Conservation (phyloP, 2,113 vertebrate species). For the Hippolais icterina region DNA sequence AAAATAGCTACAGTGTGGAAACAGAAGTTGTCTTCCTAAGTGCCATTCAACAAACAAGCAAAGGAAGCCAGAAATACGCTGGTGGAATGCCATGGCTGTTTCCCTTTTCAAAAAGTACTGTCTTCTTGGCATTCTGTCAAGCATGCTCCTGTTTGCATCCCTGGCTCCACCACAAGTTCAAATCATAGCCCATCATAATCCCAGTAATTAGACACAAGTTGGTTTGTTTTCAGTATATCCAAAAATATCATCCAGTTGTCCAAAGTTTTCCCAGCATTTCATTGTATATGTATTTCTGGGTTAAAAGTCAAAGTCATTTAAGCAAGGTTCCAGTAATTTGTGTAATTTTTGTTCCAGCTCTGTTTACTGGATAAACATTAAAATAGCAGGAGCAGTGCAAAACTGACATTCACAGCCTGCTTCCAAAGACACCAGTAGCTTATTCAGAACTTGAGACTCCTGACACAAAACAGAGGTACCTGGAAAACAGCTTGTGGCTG, state of each 20-base stretch:
- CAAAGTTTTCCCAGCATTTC: conserved; percentile 46
- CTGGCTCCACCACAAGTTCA: conserved; percentile 63
- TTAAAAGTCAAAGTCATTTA: conserved; percentile 62
- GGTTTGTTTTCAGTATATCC: conserved; percentile 52
- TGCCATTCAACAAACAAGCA: conserved; percentile 10
- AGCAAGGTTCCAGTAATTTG: conserved; percentile 55
- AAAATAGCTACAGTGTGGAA: background rate
- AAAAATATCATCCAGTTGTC: conserved; percentile 47
- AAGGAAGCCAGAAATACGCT: background rate
- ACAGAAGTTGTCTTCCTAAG: background rate
- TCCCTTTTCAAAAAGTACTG: background rate
- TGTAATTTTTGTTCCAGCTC: conserved; percentile 42
- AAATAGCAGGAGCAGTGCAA: background rate
- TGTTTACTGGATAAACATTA: conserved; percentile 53
- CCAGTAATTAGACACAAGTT: conserved; percentile 55
- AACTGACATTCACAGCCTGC: background rate
- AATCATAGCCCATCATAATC: conserved; percentile 61
- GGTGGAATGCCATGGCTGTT: background rate
- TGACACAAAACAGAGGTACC: background rate
- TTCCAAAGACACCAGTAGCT: conserved; percentile 37
- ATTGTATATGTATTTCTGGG: conserved; percentile 46
- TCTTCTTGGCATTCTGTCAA: conserved; percentile 50
- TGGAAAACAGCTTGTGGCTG: background rate
- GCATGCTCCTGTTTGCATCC: conserved; percentile 43
- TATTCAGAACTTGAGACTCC: background rate